Conservation (phyloP, 2,113 vertebrate genomes). For the Eclectus roratus region DNA sequence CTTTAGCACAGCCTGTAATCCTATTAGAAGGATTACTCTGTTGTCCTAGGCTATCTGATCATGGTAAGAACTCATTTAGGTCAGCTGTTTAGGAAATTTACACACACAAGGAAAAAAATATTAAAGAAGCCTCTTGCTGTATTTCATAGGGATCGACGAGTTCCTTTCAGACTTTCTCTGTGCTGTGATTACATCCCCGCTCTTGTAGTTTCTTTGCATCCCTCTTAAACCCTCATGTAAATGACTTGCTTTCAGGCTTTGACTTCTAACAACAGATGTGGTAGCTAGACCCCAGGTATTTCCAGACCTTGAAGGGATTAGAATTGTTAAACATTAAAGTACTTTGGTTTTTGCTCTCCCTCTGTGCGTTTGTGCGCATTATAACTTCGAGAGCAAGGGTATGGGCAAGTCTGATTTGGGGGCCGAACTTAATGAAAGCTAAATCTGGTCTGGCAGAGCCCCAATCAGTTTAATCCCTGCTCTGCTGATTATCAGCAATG, state of each 20-base stretch:
- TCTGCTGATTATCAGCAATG: constrained; percentile 64
- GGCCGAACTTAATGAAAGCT: constrained; percentile 60
- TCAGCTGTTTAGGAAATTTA: constrained; percentile 71
- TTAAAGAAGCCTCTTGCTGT: constrained; percentile 50
- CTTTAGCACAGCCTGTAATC: constrained; percentile 68
- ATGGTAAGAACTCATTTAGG: constrained; percentile 73
- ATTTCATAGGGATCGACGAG: constrained; percentile 39
- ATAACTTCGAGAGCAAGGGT: neutral
- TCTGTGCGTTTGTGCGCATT: neutral
- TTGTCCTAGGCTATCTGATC: constrained; percentile 75
- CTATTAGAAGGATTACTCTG: constrained; percentile 77
- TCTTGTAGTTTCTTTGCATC: constrained; percentile 17
- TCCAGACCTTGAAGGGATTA: constrained; percentile 63
- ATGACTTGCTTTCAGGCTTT: constrained; percentile 35
- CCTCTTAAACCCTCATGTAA: constrained; percentile 60
- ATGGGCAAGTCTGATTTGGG: constrained; percentile 36
- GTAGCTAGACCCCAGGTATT: constrained; percentile 47
- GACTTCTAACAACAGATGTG: constrained; percentile 19
- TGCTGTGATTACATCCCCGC: constrained; percentile 25
- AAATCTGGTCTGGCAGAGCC: constrained; percentile 50
- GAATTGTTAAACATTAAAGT: constrained; percentile 26
- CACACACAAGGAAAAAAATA: constrained; percentile 40
- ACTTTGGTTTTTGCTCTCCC: constrained; percentile 28
- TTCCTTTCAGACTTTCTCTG: constrained; percentile 36
- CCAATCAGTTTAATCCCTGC: constrained; percentile 62